phyloP scores from a whole-genome alignment of 2,113 vertebrate genomes.

The Xyrauchen texanus region DNA sequence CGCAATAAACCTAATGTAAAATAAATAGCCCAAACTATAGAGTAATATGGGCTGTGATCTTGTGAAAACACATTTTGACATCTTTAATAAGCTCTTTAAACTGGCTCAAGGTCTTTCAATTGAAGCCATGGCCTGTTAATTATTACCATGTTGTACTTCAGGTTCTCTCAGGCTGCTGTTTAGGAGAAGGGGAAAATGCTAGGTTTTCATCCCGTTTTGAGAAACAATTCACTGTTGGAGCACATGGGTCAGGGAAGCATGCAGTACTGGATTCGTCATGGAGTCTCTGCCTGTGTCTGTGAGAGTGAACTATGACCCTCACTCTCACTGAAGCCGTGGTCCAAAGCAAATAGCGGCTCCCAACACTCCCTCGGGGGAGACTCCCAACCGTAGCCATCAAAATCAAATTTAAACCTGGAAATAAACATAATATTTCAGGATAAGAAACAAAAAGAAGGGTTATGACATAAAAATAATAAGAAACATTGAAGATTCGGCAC shows the following conservation, averaged over 20 bases:
- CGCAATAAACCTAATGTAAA: slow-evolving; percentile 34
- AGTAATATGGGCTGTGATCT: slow-evolving; percentile 40
- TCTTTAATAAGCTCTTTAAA: slow-evolving; percentile 20
- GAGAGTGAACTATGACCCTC: slow-evolving; percentile 38
- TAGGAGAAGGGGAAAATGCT: background rate
- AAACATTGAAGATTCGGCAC: too few species aligned
- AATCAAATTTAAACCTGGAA: too few species aligned
- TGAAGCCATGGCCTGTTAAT: slow-evolving; percentile 37
- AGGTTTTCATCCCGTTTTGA: background rate
- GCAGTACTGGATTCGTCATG: slow-evolving; percentile 31
- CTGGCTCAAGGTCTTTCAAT: slow-evolving; percentile 30
- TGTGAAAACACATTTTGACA: slow-evolving; percentile 42
- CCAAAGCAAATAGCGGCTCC: slow-evolving; percentile 49
- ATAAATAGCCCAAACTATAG: slow-evolving; percentile 37
- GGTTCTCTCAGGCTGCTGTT: slow-evolving; percentile 21
- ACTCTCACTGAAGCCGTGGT: slow-evolving; percentile 30
- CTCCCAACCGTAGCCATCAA: slow-evolving; percentile 1
- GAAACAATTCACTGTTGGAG: slow-evolving; percentile 24
- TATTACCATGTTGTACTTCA: background rate
- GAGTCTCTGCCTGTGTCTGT: slow-evolving; percentile 15
- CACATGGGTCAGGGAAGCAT: slow-evolving; percentile 1
- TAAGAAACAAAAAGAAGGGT: too few species aligned
- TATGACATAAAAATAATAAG: too few species aligned
- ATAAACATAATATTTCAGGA: too few species aligned
- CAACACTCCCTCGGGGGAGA: slow-evolving; percentile 36